Evolutionary conservation across 37 sponge, comb jelly and placozoan genomes (phyloP).

Genomic region (Beroe ovata): DNA sequence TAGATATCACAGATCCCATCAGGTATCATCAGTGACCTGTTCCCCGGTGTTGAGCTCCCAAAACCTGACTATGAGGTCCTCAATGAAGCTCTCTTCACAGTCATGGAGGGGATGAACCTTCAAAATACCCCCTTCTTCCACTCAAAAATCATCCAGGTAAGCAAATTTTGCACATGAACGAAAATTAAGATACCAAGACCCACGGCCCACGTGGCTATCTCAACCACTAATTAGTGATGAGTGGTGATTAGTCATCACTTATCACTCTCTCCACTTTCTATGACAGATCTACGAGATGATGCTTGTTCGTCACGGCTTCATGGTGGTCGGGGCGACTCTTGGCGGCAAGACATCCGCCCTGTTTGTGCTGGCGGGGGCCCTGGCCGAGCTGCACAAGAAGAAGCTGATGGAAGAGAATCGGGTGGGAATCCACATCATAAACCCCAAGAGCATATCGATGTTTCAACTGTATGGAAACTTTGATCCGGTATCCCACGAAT

Average conservation of each 20-base stretch:
- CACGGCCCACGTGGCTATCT: no score
- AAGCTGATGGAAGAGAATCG: slow-evolving; percentile 14
- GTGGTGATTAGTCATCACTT: no score
- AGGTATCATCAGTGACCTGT: slow-evolving; percentile 68
- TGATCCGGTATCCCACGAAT: slow-evolving; percentile 67
- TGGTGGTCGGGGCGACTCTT: slow-evolving; percentile 65
- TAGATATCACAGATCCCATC: no score
- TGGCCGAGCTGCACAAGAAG: slow-evolving; percentile 22
- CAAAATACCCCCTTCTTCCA: slow-evolving; percentile 52
- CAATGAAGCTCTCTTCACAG: slow-evolving; percentile 21
- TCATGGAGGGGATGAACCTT: slow-evolving; percentile 41
- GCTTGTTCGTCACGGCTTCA: slow-evolving; percentile 67
- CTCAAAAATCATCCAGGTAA: slow-evolving; percentile 67
- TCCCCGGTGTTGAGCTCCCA: slow-evolving; percentile 50
- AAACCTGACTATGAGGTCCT: slow-evolving; percentile 65
- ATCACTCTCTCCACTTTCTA: neutral
- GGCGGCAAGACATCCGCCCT: slow-evolving; percentile 67
- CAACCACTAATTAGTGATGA: no score
- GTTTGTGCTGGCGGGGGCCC: slow-evolving; percentile 50
- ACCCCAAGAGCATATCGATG: slow-evolving; percentile 67
- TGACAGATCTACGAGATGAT: slow-evolving; percentile 70
- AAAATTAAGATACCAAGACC: no score
- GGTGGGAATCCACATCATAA: slow-evolving; percentile 63
- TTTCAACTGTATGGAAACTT: slow-evolving; percentile 67
- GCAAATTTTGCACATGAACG: no score